These are phyloP conservation scores for Thymallus thymallus DNA, from an alignment of 2,113 vertebrate species.

Conservation along the genomic window DNA sequence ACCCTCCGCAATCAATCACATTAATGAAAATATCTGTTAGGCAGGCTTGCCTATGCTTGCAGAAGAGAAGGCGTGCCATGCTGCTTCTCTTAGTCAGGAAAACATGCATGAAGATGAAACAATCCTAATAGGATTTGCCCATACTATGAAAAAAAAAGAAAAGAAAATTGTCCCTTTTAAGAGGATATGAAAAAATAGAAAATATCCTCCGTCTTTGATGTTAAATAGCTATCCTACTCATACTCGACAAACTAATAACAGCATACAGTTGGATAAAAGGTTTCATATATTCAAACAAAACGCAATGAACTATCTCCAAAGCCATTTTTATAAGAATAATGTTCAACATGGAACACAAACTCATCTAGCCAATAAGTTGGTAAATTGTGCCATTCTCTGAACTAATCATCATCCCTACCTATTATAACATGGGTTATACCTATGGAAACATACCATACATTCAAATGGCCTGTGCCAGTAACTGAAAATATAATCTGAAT, in stretches of 20 bases:
- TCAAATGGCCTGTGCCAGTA: not conserved
- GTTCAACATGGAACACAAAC: not conserved
- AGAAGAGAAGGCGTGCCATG: not conserved
- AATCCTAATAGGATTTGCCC: not conserved
- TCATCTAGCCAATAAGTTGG: not conserved
- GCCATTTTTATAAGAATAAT: not conserved
- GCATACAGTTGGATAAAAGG: not conserved
- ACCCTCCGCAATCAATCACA: conserved; percentile 13
- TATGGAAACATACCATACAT: not conserved
- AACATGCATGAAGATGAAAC: not conserved
- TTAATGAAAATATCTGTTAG: conserved; percentile 20
- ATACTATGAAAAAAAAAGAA: not conserved
- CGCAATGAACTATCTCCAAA: not conserved
- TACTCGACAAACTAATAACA: not conserved
- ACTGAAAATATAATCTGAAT: not conserved
- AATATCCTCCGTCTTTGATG: not conserved
- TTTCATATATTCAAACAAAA: conserved; percentile 3
- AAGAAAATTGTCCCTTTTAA: not conserved
- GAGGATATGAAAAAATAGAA: conserved; percentile 8
- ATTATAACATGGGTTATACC: not conserved
- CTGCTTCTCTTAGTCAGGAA: not conserved
- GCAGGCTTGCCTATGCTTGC: not conserved
- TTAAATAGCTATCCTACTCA: conserved; percentile 5
- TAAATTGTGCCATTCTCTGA: not conserved
- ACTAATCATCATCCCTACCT: not conserved